phyloP scores from a whole-genome alignment of 2,113 vertebrate genomes.

The Urocolius indicus region DNA sequence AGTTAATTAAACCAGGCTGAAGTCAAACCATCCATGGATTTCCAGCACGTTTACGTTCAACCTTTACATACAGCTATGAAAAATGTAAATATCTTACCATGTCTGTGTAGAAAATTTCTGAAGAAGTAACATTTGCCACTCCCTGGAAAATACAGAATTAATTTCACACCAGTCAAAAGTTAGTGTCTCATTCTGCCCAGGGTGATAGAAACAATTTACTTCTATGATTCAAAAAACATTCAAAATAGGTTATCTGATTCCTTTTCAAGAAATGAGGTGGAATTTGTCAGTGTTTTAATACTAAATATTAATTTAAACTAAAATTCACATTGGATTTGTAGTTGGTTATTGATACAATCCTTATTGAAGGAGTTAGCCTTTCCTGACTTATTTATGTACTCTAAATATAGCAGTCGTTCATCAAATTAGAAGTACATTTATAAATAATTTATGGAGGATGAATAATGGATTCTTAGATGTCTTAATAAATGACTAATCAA shows the following conservation, averaged over 20 bases:
- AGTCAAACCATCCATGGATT: conserved; percentile 7
- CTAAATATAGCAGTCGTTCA: conserved; percentile 51
- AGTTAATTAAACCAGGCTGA: conserved; percentile 7
- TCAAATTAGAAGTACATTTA: conserved; percentile 44
- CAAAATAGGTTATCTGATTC: neutral
- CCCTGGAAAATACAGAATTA: neutral
- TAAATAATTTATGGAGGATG: conserved; percentile 59
- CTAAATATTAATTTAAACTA: neutral
- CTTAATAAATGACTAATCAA: conserved; percentile 66
- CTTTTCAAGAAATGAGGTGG: neutral
- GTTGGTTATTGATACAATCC: neutral
- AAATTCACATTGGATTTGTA: neutral
- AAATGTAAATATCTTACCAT: neutral
- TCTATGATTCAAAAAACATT: neutral
- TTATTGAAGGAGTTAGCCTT: conserved; percentile 21
- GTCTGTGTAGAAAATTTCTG: neutral
- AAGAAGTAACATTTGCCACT: neutral
- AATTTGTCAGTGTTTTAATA: neutral
- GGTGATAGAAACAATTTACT: neutral
- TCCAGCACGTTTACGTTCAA: neutral
- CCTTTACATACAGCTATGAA: neutral
- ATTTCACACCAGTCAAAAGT: neutral
- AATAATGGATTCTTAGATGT: conserved; percentile 58
- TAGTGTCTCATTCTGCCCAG: neutral
- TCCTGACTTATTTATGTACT: conserved; percentile 35